A percentile compares a stretch with the other conserved stretches of the same genome.
Evolutionary conservation across 37 sponge, comb jelly and placozoan genomes (phyloP).

Genomic region (Diacarnus erythraeanus): DNA sequence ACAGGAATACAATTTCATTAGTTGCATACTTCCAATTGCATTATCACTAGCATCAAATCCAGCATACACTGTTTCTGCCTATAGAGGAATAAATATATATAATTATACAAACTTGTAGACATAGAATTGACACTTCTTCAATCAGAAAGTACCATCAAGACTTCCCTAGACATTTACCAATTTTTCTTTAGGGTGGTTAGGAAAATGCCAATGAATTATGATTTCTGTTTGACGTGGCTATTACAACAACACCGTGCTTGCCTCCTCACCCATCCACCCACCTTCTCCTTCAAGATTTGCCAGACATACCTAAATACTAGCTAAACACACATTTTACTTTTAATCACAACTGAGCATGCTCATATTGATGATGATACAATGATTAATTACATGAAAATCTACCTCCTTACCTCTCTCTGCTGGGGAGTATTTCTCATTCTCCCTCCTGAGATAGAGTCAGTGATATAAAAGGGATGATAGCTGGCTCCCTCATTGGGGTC

Average conservation of each 20-base stretch:
- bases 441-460: slow-evolving; percentile 46
- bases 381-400: background rate
- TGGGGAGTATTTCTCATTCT: slow-evolving; percentile 1
- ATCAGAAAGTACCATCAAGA: no score
- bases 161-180: no score
- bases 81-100: no score
- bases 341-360: no score
- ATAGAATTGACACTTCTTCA: no score
- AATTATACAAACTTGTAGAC: no score
- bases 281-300: no score
- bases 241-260: background rate
- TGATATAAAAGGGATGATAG: slow-evolving; percentile 86
- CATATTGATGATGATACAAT: background rate
- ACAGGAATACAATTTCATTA: no score
- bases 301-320: no score
- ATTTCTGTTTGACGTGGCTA: background rate
- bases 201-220: background rate
- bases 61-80: background rate
- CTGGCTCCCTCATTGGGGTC: slow-evolving; percentile 13
- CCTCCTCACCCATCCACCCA: no score
- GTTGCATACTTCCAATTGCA: background rate
- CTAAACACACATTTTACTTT: no score
- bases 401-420: slow-evolving; percentile 6
- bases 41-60: background rate
- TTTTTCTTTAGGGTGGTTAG: slow-evolving; percentile 29